Conservation (phyloP, 2,797 vertebrate species). For the Morelia viridis region DNA sequence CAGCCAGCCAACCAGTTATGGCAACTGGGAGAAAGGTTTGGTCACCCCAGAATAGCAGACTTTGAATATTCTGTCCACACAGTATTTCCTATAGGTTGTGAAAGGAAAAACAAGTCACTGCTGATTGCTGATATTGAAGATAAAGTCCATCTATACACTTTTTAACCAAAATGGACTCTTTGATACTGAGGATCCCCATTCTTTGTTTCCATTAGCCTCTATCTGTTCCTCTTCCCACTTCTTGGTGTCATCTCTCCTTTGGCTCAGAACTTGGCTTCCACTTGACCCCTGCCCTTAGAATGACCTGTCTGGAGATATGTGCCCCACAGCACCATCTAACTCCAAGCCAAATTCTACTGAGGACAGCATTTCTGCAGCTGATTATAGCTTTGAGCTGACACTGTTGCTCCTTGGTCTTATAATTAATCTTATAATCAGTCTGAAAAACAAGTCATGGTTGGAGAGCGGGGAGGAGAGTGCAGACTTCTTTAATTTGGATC, state of each 20-base stretch:
- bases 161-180: conserved; percentile 1
- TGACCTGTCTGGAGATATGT: not conserved
- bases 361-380: not conserved
- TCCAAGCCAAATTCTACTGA: not conserved
- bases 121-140: not conserved
- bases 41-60: not conserved
- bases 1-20: not conserved
- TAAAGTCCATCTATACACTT: not conserved
- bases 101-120: not conserved
- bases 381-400: not conserved
- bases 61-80: not conserved
- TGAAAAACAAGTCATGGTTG: not conserved
- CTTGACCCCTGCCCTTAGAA: not conserved
- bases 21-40: not conserved
- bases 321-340: not conserved
- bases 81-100: not conserved
- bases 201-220: not conserved
- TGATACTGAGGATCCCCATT: not conserved
- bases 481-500: not conserved
- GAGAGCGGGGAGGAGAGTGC: not conserved
- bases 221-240: not conserved
- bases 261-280: not conserved
- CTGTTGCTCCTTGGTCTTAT: not conserved
- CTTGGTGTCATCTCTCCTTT: not conserved
- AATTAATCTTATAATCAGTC: not conserved